Conservation (phyloP, 1,140 invertebrate genomes). For the Brachionus asplanchnoidis region DNA sequence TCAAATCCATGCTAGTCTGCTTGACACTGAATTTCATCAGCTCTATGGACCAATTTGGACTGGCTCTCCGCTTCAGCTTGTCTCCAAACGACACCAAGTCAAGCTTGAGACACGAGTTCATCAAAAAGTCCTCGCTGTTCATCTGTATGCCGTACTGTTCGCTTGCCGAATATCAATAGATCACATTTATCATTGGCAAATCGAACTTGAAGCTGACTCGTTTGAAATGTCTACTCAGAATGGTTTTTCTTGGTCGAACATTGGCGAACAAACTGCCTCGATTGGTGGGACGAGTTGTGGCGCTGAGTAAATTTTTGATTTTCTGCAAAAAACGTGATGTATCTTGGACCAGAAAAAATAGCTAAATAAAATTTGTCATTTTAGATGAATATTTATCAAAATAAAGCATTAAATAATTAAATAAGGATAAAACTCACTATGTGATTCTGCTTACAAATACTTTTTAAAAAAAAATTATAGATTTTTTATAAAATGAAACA, state of each 20-base stretch:
- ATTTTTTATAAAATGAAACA: neutral
- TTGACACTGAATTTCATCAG: no score
- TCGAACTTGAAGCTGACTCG: slow-evolving; percentile 45
- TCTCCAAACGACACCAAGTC: no score
- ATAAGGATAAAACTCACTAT: neutral
- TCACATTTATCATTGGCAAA: slow-evolving; percentile 80
- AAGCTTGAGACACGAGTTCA: slow-evolving; percentile 60
- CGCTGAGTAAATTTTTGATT: slow-evolving; percentile 86
- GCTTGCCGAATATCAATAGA: slow-evolving; percentile 96
- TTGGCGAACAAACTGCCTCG: slow-evolving; percentile 81
- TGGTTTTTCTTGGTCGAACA: slow-evolving; percentile 69
- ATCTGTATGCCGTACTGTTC: slow-evolving; percentile 89
- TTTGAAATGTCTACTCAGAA: no score
- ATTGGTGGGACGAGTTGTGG: slow-evolving; percentile 84
- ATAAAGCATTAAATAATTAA: neutral
- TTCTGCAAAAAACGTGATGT: slow-evolving; percentile 83
- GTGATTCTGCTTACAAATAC: neutral
- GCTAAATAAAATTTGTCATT: neutral
- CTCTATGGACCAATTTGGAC: no score
- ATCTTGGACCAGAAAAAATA: neutral
- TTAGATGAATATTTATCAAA: neutral
- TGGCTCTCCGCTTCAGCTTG: no score
- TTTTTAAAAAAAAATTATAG: neutral
- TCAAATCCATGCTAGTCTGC: no score
- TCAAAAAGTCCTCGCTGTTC: slow-evolving; percentile 70